phyloP scores from a whole-genome alignment of 2,113 vertebrate species.

The Alethe castanea region DNA sequence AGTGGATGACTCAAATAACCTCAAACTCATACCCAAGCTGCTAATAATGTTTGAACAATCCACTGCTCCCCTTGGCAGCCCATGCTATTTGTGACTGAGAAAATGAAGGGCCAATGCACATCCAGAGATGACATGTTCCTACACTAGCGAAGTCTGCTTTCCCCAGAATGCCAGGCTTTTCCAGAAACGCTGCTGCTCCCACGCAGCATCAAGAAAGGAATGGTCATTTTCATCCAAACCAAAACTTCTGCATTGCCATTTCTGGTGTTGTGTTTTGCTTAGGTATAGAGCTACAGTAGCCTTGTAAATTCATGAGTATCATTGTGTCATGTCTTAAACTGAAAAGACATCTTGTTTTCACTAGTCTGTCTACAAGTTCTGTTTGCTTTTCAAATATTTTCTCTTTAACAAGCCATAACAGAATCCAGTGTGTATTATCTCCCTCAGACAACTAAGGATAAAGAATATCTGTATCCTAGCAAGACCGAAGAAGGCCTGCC shows the following conservation, averaged over 20 bases:
- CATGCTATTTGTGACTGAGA: not conserved
- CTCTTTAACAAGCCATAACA: constrained; percentile 36
- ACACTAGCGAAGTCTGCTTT: not conserved
- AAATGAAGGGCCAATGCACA: not conserved
- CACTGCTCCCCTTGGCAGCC: not conserved
- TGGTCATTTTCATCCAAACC: not conserved
- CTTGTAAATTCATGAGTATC: not conserved
- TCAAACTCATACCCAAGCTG: not conserved
- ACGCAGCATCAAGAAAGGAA: not conserved
- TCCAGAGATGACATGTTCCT: not conserved
- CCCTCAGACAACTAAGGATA: not conserved
- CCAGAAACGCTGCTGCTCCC: not conserved
- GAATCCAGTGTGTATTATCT: not conserved
- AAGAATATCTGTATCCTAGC: not conserved
- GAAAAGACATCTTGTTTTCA: constrained; percentile 28
- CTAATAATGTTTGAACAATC: not conserved
- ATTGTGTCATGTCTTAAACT: not conserved
- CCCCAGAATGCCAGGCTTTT: not conserved
- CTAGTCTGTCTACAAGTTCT: not conserved
- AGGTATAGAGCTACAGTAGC: not conserved
- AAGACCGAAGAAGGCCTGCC: not conserved
- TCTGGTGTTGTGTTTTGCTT: not conserved
- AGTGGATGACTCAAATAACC: not conserved
- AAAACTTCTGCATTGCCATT: not conserved
- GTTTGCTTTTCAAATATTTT: constrained; percentile 50